Evolutionary conservation across 2,888 invertebrate species (phyloP), one percentile per base, ranked within the genome.

Genomic region (Cerastis rubricosa): DNA sequence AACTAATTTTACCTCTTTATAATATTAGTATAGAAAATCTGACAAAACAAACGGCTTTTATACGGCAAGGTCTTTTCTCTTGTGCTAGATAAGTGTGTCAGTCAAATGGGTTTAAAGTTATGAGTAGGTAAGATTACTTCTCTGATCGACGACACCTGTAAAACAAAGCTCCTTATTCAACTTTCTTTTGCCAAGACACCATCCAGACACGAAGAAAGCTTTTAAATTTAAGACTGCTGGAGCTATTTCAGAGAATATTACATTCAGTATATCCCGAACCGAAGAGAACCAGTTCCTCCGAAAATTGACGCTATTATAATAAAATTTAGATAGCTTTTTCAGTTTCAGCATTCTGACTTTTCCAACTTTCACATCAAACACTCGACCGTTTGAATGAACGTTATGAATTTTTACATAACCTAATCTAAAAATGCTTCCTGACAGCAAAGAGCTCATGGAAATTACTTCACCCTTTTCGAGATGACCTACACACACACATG

Each of bases 91-190:
- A 57, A 57, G 54, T 25, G 54, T 8, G n/a, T 43, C 19, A 29
- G 14, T 22, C 14, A 75, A 35, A 29, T 61, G 19, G 14, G 14
- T 22, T 45, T 57, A 68, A 63, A 64, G 54, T 57, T 54, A 69
- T 14, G 19, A 67, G 14, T 64, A 29, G 1, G 25, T 17, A 57
- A 7, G 12, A 8, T 25, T 72, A 51, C 12, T 47, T n/a, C 3
- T 11, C 43, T 14, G 47, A 59, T 40, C 14, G 47, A 64, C 8
- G 47, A 19, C 54, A 67, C 35, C 47, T 29, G 29, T 43, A 12
- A 49, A 68, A 77, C 22, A 45, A n/a, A 85, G 54, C 5, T 86
- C 84, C 78, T 72, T 74, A 59, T 87, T 88, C 88, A 83, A 81
- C 67, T 80, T 84, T 74, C 77, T 75, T 72, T 72, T 79, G 84